Conservation (phyloP, 2,113 vertebrate species). For the Tachysurus fulvidraco region DNA sequence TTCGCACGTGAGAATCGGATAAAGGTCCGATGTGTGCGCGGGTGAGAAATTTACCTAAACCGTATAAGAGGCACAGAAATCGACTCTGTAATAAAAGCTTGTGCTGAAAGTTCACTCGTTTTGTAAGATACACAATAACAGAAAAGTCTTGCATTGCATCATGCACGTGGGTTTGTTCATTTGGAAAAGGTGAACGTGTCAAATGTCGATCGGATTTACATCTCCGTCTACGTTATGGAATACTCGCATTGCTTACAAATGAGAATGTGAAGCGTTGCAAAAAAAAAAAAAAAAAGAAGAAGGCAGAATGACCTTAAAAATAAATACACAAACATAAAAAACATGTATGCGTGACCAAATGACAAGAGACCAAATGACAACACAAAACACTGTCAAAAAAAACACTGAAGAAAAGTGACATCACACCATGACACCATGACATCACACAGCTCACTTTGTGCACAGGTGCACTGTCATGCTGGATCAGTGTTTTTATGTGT, state of each 20-base stretch:
- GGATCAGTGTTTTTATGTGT: too few species aligned
- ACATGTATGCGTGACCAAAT: background rate
- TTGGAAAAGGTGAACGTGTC: background rate
- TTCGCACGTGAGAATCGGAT: background rate
- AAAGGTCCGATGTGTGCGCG: background rate
- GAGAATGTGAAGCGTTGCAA: background rate
- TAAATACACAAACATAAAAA: background rate
- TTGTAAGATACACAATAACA: background rate
- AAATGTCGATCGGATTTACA: background rate
- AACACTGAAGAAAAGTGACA: background rate
- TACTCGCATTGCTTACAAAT: background rate
- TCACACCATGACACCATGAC: too few species aligned
- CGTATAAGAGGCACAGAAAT: too few species aligned
- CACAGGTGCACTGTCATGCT: too few species aligned
- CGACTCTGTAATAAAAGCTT: background rate
- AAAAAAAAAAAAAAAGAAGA: background rate
- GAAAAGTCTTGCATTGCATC: background rate
- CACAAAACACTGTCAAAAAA: background rate
- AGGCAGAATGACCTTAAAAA: background rate
- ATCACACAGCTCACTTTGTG: too few species aligned
- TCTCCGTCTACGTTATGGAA: background rate
- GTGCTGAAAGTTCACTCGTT: background rate
- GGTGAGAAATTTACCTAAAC: background rate
- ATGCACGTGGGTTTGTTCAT: background rate
- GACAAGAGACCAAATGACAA: background rate